These are phyloP conservation scores for Cyprinodon diabolis DNA, from an alignment of 2,797 vertebrate genomes.

Conservation along the genomic window DNA sequence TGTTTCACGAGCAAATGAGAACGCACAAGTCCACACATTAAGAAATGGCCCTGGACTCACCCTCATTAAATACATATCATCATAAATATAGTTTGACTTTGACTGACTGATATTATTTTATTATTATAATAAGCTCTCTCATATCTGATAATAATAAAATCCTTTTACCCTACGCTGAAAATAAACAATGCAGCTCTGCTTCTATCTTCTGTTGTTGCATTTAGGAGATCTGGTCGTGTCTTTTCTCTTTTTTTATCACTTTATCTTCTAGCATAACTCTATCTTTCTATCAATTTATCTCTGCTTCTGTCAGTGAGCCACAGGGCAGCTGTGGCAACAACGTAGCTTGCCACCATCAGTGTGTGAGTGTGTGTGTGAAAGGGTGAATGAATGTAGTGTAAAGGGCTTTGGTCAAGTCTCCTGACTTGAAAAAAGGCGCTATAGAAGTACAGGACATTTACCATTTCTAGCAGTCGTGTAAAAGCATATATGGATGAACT, in stretches of 20 bases:
- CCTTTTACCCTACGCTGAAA: slow-evolving; percentile 44
- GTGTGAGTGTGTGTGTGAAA: no score
- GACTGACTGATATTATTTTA: slow-evolving; percentile 2
- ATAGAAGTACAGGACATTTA: no score
- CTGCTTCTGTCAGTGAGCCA: no score
- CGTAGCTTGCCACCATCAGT: no score
- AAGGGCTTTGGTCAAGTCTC: no score
- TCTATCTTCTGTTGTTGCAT: slow-evolving; percentile 43
- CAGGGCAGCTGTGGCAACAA: no score
- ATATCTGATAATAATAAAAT: slow-evolving; percentile 26
- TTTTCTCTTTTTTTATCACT: no score
- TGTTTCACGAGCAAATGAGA: no score
- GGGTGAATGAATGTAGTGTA: no score
- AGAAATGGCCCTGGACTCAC: not conserved
- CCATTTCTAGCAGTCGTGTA: slow-evolving; percentile 35
- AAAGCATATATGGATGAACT: slow-evolving; percentile 55
- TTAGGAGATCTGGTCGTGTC: slow-evolving; percentile 42
- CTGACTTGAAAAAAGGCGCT: no score
- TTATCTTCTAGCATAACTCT: slow-evolving; percentile 10
- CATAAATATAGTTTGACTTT: not conserved
- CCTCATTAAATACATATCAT: not conserved
- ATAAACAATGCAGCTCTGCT: slow-evolving; percentile 37
- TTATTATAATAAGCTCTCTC: slow-evolving; percentile 13
- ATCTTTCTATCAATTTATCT: not conserved
- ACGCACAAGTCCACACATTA: no score